Base-by-base conservation (phyloP, 2,797 vertebrate genomes). In the Premnoplex brunnescens region DNA sequence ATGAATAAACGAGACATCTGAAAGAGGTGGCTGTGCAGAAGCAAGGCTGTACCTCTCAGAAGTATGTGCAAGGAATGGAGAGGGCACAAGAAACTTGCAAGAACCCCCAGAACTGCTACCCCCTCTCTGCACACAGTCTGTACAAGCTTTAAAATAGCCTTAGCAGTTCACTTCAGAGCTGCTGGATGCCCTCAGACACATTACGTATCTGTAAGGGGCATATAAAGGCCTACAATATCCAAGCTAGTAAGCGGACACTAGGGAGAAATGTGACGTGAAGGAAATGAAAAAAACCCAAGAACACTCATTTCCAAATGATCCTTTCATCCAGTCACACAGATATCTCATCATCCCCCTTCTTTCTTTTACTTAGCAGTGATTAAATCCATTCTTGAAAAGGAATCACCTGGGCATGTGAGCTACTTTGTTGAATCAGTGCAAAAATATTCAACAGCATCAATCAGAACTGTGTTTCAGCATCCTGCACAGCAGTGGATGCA, bases 361-460 rank as follows among this genome's bases (percentile, higher is more conserved):
- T 71, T 72, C 44, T 81, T 93, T 80, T 49, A 73, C 32, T 60
- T 73, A 60, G 49, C 27, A 76, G 36, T 24, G 83, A 74, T 67
- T 63, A 80, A 93, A 75, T 62, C 12, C 2, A 56, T 39, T 86
- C n/a, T 55, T 48, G 54, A 39, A 41, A 78, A 67, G 5, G 2
- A 83, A 56, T 59, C 62, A 55, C 28, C 20, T n/a, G 32, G 19
- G 52, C 49, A 28, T 9, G 15, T 85, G 51, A 72, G 44, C 20
- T 41, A 28, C 10, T 76, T 72, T 69, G 21, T 22, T 83, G 43
- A 88, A 86, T 52, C 64, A 49, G 27, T 12, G 14, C 24, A 54
- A 62, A 80, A 75, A 80, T 67, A 68, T 8, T 69, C 59, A 80
- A 80, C 13, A 62, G 14, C 27, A 60, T 62, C 34, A 88, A 85